Evolutionary conservation across 2,888 invertebrate genomes (phyloP), one percentile per base, ranked within the genome.

Genomic region (Ceramica pisi): DNA sequence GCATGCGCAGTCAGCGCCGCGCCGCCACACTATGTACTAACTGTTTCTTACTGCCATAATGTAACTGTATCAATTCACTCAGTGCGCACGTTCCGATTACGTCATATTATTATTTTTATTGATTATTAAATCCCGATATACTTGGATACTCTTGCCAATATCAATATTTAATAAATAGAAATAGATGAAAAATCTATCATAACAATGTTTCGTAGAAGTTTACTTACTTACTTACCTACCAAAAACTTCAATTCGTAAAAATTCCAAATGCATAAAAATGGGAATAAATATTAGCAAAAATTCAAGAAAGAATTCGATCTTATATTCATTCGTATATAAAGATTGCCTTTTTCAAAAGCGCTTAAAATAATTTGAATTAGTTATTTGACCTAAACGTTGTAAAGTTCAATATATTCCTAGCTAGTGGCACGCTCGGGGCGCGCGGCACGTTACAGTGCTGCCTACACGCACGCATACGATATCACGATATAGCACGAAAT

Each of bases 21-120:
- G 31, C 31, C 31, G 31, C 6, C 51, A 46, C 16, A 44, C 21
- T 31, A 46, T 64, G 50, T 31, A 53, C 44, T 9, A 23, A 46
- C 48, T 26, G 51, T 48, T 21, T n/a, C 12, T 21, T 19, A 67
- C 57, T n/a, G 50, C 14, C 57, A 14, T 38, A 21, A 57, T 38
- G 55, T 51, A 72, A 57, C 60, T 75, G 81, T 12, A 23, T 84
- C 90, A 92, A 91, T 90, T 92, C 91, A 86, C 92, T 91, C 88
- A 90, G 89, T 91, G 91, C 90, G 80, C 78, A 68, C 51, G 19
- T 62, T 59, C 4, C 26, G 9, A 53, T 61, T 61, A 76, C 26
- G 12, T 59, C 41, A 26, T 31, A 70, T 50, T 23, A 44, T 26
- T 51, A 56, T 56, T 57, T 35, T 31, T 21, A 62, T 57, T 61